Conservation (phyloP, 2,888 invertebrate genomes). For the Psylliodes chrysocephalus region DNA sequence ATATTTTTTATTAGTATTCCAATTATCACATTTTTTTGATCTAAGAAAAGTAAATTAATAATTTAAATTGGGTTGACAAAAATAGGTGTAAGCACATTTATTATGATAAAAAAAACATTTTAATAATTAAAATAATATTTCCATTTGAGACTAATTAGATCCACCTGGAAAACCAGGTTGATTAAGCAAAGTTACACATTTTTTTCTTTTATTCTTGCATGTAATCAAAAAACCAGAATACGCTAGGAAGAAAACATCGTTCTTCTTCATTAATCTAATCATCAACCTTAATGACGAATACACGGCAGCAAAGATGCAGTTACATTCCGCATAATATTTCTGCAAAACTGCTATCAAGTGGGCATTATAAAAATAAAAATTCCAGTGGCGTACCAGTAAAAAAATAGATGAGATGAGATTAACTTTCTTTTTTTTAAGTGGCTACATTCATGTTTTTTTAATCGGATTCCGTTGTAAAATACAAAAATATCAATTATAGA, state of each 20-base stretch:
- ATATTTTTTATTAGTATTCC: no score
- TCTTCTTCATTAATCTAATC: constrained; percentile 4
- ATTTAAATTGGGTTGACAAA: no score
- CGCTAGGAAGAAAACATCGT: not conserved
- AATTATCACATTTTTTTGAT: no score
- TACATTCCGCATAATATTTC: not conserved
- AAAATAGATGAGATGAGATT: no score
- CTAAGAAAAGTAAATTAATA: no score
- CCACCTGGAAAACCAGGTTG: not conserved
- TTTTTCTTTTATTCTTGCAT: not conserved
- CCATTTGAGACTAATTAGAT: not conserved
- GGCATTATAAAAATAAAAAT: not conserved
- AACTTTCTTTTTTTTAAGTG: no score
- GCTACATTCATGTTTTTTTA: no score
- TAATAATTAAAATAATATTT: no score
- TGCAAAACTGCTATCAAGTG: not conserved
- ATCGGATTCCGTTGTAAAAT: no score
- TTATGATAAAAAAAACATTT: no score
- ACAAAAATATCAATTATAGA: no score
- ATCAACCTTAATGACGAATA: not conserved
- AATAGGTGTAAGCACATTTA: no score
- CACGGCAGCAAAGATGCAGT: not conserved
- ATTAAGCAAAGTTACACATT: not conserved
- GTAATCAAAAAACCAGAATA: not conserved
- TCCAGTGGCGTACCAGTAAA: not conserved